These are phyloP conservation scores for Scophthalmus maximus DNA, from an alignment of 2,113 vertebrate genomes.

Conservation along the genomic window DNA sequence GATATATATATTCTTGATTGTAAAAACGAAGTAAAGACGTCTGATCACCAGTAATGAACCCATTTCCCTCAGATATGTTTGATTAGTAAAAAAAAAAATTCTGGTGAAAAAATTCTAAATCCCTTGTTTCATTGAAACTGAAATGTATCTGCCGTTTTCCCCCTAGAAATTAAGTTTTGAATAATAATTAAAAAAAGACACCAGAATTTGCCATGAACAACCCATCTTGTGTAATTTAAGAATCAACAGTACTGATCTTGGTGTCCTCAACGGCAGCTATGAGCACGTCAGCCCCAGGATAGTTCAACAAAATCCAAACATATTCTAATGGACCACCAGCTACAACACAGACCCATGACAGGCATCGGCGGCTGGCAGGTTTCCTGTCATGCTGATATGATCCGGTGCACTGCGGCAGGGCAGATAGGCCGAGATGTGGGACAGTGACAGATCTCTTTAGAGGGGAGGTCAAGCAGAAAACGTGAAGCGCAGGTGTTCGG, in stretches of 20 bases:
- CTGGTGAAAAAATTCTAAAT: too few relatives aligned
- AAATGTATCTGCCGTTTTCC: not conserved
- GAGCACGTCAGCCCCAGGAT: not conserved
- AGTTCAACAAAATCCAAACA: constrained; percentile 35
- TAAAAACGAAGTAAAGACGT: not conserved
- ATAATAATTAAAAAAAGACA: not conserved
- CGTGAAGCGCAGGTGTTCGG: constrained; percentile 81
- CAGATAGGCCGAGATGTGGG: constrained; percentile 58
- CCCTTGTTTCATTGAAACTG: too few relatives aligned
- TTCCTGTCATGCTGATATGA: constrained; percentile 63
- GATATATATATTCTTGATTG: not conserved
- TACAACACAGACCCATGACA: constrained; percentile 34
- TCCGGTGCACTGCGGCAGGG: constrained; percentile 38
- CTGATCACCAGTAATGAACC: not conserved
- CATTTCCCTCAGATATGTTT: not conserved
- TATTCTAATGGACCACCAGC: constrained; percentile 20
- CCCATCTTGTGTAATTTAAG: not conserved
- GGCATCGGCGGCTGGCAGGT: constrained; percentile 32
- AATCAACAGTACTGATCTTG: not conserved
- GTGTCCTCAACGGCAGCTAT: not conserved
- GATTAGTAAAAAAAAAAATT: too few relatives aligned
- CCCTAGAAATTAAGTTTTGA: not conserved
- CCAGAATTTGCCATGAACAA: not conserved
- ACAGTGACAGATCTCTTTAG: constrained; percentile 75
- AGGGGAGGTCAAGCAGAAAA: constrained; percentile 76